Percentiles rank a stretch among this genome's conserved stretches.
These are phyloP conservation scores for Eremophila alpestris DNA, from an alignment of 2,797 vertebrate species.

Conservation along the genomic window DNA sequence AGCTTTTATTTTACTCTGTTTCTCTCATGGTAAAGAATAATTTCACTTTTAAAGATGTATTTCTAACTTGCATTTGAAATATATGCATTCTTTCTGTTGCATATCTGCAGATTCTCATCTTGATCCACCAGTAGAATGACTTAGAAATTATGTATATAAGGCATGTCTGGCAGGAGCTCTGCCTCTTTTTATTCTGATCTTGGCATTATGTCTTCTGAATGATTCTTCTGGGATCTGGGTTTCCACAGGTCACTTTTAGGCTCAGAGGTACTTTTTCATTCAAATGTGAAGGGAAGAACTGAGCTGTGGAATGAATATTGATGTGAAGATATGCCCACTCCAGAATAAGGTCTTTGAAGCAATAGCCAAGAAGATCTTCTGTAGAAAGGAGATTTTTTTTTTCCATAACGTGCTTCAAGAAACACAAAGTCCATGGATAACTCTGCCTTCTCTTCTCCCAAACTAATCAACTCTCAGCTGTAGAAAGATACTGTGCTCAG, in stretches of 20 bases:
- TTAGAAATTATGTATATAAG: neutral
- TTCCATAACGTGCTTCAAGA: neutral
- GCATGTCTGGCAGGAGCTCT: neutral
- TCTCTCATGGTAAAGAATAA: neutral
- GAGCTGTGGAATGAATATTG: neutral
- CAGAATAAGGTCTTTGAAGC: neutral
- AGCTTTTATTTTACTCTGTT: neutral
- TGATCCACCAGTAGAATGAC: neutral
- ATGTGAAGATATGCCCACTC: neutral
- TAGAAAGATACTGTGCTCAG: neutral
- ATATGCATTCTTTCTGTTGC: neutral
- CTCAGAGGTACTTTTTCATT: neutral
- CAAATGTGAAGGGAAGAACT: neutral
- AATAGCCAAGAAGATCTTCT: neutral
- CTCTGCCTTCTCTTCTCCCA: neutral
- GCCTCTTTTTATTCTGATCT: neutral
- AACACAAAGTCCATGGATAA: neutral
- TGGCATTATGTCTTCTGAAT: neutral
- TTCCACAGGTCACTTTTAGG: neutral
- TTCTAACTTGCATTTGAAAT: neutral
- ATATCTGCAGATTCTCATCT: neutral
- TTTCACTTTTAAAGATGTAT: neutral
- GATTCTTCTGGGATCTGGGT: neutral
- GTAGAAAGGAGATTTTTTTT: neutral
- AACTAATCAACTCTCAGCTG: neutral